These are phyloP conservation scores for Yasuhikotakia modesta DNA, from an alignment of 2,797 vertebrate genomes.

Conservation along the genomic window DNA sequence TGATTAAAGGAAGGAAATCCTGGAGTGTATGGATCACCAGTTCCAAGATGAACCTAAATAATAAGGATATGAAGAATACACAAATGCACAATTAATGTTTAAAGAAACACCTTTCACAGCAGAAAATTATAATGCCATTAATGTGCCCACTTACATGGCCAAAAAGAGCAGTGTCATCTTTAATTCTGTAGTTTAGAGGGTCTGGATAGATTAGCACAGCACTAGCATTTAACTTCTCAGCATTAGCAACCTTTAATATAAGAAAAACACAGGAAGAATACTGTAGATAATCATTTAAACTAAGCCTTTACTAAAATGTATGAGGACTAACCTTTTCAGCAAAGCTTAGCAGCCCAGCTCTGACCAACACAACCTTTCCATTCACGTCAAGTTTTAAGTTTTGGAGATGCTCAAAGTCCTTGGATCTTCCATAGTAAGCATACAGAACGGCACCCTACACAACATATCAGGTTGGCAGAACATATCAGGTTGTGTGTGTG, in stretches of 20 bases:
- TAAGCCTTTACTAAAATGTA: not conserved
- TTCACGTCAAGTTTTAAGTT: conserved; percentile 57
- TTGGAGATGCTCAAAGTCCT: conserved; percentile 75
- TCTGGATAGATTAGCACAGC: conserved; percentile 89
- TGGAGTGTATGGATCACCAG: conserved; percentile 92
- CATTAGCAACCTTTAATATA: conserved; percentile 84
- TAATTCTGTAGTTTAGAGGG: conserved; percentile 48
- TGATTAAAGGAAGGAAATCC: conserved; percentile 97
- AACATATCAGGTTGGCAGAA: too few species aligned
- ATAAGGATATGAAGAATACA: too few species aligned
- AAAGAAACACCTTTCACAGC: not conserved
- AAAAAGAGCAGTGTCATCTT: conserved; percentile 65
- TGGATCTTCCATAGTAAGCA: conserved; percentile 79
- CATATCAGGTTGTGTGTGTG: too few species aligned
- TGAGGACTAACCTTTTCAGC: conserved; percentile 86
- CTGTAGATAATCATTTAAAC: not conserved
- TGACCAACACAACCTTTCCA: conserved; percentile 81
- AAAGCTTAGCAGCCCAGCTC: conserved; percentile 83
- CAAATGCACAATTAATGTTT: not conserved
- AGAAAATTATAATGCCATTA: not conserved
- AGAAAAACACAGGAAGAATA: not conserved
- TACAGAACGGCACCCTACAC: conserved; percentile 83
- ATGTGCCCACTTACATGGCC: conserved; percentile 86
- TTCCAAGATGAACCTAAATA: conserved; percentile 91
- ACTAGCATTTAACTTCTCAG: conserved; percentile 77